Evolutionary conservation across 2,797 vertebrate genomes (phyloP).

Genomic region (Enteromius unitaeniatus): DNA sequence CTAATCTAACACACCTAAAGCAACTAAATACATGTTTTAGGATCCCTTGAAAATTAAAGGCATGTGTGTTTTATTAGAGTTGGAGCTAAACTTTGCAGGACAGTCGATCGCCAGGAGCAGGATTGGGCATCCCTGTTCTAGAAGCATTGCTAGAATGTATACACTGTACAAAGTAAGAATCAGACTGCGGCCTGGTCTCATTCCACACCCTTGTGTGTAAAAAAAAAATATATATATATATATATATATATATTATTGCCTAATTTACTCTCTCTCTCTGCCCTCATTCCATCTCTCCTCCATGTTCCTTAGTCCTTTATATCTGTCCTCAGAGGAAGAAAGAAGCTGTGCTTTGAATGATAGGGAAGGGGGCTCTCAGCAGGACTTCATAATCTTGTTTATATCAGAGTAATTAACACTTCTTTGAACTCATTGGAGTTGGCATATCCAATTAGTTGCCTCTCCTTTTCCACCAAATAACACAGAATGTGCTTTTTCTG

Average conservation of each 20-base stretch:
- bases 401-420: slow-evolving; percentile 62
- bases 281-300: slow-evolving; percentile 28
- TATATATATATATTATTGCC: background rate
- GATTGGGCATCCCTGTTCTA: background rate
- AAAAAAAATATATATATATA: no score
- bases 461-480: slow-evolving; percentile 51
- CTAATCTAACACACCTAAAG: no score
- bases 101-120: no score
- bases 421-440: slow-evolving; percentile 60
- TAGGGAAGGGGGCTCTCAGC: slow-evolving; percentile 54
- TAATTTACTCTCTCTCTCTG: slow-evolving; percentile 24
- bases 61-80: no score
- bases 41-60: no score
- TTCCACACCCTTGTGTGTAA: background rate
- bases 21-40: no score
- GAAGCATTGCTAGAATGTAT: background rate
- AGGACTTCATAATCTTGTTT: slow-evolving; percentile 57
- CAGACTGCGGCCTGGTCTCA: background rate
- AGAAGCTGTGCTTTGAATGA: slow-evolving; percentile 49
- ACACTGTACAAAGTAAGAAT: background rate
- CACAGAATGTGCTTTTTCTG: slow-evolving; percentile 52
- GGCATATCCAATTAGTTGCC: slow-evolving; percentile 60
- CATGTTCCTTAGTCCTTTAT: slow-evolving; percentile 19
- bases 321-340: slow-evolving; percentile 38
- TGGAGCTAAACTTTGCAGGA: no score